Evolutionary conservation across 2,113 vertebrate genomes (phyloP).

Genomic region (Macquaria australasica): DNA sequence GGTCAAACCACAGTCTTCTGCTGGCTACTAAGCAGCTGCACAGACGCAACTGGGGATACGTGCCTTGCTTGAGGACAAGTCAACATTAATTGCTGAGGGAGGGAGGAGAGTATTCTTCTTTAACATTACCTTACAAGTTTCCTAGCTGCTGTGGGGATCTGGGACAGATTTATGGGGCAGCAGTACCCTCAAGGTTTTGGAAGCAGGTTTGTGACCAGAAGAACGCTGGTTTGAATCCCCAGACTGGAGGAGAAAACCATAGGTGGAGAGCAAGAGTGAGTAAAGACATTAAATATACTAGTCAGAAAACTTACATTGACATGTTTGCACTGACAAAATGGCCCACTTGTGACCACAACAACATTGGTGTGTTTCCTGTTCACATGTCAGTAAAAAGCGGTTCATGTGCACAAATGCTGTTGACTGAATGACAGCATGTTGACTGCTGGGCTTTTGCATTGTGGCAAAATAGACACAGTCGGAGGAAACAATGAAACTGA

Average conservation of each 20-base stretch:
- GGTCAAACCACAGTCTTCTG: not conserved
- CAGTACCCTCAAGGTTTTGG: constrained; percentile 46
- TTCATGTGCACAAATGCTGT: not conserved
- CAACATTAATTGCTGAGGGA: constrained; percentile 50
- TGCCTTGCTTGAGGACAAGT: constrained; percentile 45
- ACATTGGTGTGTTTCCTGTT: constrained; percentile 3
- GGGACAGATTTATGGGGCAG: constrained; percentile 54
- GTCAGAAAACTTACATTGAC: not conserved
- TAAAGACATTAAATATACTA: constrained; percentile 9
- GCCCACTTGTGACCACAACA: not conserved
- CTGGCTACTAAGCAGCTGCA: constrained; percentile 31
- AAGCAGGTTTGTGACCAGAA: constrained; percentile 42
- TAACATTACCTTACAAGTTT: constrained; percentile 50
- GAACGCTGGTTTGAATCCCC: constrained; percentile 25
- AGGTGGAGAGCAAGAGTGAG: constrained; percentile 1
- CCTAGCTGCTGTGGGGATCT: constrained; percentile 41
- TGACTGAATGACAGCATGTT: not conserved
- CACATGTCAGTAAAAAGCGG: not conserved
- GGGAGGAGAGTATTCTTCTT: constrained; percentile 39
- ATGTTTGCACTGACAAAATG: constrained; percentile 20
- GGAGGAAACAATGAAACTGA: not conserved
- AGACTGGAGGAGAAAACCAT: constrained; percentile 14
- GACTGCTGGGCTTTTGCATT: not conserved
- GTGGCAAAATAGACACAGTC: not conserved
- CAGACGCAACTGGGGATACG: constrained; percentile 30